A percentile compares a stretch with the other conserved stretches of the same genome.
Conservation (phyloP, 2,888 invertebrate genomes). For the Acanthoscelides obtectus region DNA sequence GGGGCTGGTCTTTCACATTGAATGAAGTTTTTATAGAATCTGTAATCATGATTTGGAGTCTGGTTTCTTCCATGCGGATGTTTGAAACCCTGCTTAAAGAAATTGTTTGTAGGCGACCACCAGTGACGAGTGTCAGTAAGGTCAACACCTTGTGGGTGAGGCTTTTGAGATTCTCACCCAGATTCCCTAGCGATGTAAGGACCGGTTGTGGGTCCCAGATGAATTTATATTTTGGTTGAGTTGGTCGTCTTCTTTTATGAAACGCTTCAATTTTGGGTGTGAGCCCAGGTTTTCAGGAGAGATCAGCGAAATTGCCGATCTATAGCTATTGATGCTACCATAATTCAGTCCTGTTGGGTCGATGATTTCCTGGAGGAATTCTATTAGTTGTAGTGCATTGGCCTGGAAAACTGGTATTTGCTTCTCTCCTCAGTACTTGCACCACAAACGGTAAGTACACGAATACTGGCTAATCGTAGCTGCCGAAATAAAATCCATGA, state of each 20-base stretch:
- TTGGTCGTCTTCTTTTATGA: conserved; percentile 19
- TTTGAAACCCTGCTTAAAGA: conserved; percentile 20
- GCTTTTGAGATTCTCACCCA: conserved; percentile 3
- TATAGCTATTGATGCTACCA: no score
- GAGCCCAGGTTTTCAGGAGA: no score
- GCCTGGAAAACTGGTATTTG: no score
- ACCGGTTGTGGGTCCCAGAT: conserved; percentile 25
- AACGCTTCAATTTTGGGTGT: conserved; percentile 5
- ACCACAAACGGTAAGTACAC: no score
- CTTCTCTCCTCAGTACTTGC: no score
- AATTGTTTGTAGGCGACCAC: conserved; percentile 24
- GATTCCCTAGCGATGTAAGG: conserved; percentile 6
- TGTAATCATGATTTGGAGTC: conserved; percentile 19
- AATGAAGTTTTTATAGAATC: conserved; percentile 18
- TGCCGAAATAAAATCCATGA: background rate
- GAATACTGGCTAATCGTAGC: no score
- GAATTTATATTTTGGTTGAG: conserved; percentile 15
- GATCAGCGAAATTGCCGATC: no score
- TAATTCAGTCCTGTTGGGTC: no score
- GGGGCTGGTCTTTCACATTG: conserved; percentile 2
- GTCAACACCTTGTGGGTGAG: conserved; percentile 23
- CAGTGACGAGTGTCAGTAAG: conserved; percentile 25
- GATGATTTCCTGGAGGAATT: no score
- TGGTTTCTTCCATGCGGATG: background rate
- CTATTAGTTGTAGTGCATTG: no score